Percentiles rank a stretch among this genome's conserved stretches.
Conservation (phyloP, 2,888 invertebrate genomes). For the Diplolepis rosae region DNA sequence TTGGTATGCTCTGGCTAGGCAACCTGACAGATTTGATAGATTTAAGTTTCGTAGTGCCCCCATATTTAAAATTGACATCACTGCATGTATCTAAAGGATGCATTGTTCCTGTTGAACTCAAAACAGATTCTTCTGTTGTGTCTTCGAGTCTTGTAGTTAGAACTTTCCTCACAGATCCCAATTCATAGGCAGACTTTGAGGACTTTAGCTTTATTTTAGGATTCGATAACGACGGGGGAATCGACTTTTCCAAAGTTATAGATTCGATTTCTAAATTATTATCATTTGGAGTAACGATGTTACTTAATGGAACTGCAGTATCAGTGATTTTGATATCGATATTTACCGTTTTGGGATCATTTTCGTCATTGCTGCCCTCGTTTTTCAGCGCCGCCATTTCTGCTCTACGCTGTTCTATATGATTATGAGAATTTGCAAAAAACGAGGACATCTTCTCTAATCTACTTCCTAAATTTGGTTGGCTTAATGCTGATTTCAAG, state of each 20-base stretch:
- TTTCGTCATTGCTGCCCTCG: slow-evolving; percentile 63
- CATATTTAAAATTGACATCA: slow-evolving; percentile 87
- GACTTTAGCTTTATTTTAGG: slow-evolving; percentile 66
- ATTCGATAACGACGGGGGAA: slow-evolving; percentile 65
- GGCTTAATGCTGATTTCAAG: slow-evolving; percentile 71
- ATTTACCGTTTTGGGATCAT: slow-evolving; percentile 69
- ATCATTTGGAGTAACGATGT: slow-evolving; percentile 48
- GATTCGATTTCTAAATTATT: slow-evolving; percentile 59
- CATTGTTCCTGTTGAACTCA: slow-evolving; percentile 67
- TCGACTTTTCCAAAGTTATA: slow-evolving; percentile 63
- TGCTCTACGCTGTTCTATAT: slow-evolving; percentile 80
- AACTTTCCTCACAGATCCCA: slow-evolving; percentile 68
- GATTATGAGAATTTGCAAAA: slow-evolving; percentile 82
- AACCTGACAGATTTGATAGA: slow-evolving; percentile 78
- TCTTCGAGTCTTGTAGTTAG: slow-evolving; percentile 73
- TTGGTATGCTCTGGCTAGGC: slow-evolving; percentile 49
- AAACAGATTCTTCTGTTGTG: slow-evolving; percentile 73
- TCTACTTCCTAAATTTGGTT: slow-evolving; percentile 71
- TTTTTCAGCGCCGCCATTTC: slow-evolving; percentile 72
- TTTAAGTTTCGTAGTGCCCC: slow-evolving; percentile 87
- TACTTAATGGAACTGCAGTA: slow-evolving; percentile 37
- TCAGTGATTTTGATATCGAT: slow-evolving; percentile 73
- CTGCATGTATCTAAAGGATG: slow-evolving; percentile 85
- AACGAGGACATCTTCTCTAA: slow-evolving; percentile 74
- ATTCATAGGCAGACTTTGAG: slow-evolving; percentile 70